A percentile compares a stretch with the other conserved stretches of the same genome.
These are phyloP conservation scores for Neodon shergylaensis DNA, from an alignment of 2,113 vertebrate species.

Conservation along the genomic window DNA sequence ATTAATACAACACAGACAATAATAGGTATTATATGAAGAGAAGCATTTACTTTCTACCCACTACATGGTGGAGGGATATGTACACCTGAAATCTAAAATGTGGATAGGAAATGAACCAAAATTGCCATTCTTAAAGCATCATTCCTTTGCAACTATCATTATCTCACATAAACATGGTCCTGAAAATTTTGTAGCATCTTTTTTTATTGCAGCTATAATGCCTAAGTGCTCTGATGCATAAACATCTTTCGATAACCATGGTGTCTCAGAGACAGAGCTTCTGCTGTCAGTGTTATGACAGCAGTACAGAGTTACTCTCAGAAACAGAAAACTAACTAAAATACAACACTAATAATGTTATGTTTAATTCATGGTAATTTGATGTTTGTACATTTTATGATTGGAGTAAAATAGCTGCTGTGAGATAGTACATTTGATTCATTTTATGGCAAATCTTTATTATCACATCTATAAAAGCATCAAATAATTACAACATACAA, in stretches of 20 bases:
- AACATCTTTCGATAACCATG: conserved; percentile 69
- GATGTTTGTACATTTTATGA: conserved; percentile 72
- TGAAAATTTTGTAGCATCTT: neutral
- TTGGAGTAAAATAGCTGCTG: conserved; percentile 68
- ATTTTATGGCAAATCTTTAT: conserved; percentile 59
- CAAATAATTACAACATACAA: conserved; percentile 73
- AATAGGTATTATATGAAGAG: neutral
- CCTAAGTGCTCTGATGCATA: conserved; percentile 57
- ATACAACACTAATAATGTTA: conserved; percentile 74
- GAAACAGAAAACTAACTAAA: conserved; percentile 71
- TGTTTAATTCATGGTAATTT: conserved; percentile 81
- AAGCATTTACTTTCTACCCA: neutral
- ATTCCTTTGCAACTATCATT: neutral
- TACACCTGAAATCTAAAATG: neutral
- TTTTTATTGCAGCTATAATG: conserved; percentile 59
- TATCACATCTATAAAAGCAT: conserved; percentile 72
- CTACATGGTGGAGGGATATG: neutral
- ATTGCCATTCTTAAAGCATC: neutral
- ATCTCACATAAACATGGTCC: neutral
- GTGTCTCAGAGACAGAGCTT: conserved; percentile 62
- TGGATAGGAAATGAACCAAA: neutral
- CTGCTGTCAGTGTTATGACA: conserved; percentile 63
- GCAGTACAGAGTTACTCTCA: conserved; percentile 49
- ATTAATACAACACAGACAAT: neutral
- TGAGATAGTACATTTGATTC: conserved; percentile 70